Evolutionary conservation across 2,797 vertebrate species (phyloP).

Genomic region (Sebastes cheni): DNA sequence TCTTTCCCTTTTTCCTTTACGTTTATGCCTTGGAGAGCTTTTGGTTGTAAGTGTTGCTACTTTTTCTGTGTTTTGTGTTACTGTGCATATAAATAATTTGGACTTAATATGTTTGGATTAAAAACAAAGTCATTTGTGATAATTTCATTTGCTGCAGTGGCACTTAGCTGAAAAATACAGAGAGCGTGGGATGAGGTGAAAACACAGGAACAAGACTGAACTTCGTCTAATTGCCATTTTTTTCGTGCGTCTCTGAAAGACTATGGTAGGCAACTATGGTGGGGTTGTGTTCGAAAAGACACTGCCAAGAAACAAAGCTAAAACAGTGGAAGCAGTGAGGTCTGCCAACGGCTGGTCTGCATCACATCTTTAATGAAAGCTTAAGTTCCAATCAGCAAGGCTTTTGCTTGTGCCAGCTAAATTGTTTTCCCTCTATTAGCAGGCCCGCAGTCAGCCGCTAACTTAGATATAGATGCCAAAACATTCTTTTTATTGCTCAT

Average conservation of each 20-base stretch:
- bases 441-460: conserved; percentile 3
- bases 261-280: conserved; percentile 25
- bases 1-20: too few relatives aligned
- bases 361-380: conserved; percentile 58
- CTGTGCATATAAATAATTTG: too few relatives aligned
- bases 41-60: too few relatives aligned
- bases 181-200: background rate
- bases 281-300: conserved; percentile 32
- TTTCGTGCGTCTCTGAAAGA: conserved; percentile 23
- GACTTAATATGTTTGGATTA: too few relatives aligned
- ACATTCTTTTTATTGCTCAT: conserved; percentile 23
- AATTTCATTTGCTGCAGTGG: background rate
- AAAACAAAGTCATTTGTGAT: too few relatives aligned
- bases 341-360: conserved; percentile 49
- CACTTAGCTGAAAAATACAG: conserved; percentile 49
- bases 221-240: conserved; percentile 46
- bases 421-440: conserved; percentile 49
- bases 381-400: conserved; percentile 54
- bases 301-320: conserved; percentile 47
- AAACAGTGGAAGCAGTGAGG: conserved; percentile 22
- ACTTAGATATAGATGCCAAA: conserved; percentile 41
- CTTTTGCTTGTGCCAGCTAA: conserved; percentile 36
- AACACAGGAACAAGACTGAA: conserved; percentile 41
- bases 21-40: too few relatives aligned
- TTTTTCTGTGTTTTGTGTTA: too few relatives aligned